Conservation (phyloP, 2,113 vertebrate genomes). For the Eulemur macaco region DNA sequence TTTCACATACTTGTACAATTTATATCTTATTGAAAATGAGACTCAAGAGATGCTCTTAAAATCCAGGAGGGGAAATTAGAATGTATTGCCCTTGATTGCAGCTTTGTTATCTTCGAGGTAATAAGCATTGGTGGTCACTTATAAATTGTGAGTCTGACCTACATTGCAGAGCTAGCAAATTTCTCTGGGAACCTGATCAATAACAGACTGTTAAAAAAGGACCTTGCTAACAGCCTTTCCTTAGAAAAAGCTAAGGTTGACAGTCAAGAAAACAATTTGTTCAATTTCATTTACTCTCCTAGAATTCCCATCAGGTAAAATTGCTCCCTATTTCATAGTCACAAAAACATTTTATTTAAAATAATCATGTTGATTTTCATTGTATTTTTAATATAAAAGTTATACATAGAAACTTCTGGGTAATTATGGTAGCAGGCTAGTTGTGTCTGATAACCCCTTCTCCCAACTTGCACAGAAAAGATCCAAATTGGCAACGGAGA, state of each 20-base stretch:
- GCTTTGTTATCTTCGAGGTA: constrained; percentile 51
- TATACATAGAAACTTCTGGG: not conserved
- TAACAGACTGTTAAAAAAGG: constrained; percentile 44
- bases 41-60: constrained; percentile 56
- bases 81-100: constrained; percentile 4
- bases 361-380: not conserved
- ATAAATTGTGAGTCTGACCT: constrained; percentile 49
- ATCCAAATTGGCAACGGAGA: not conserved
- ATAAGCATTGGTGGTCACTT: constrained; percentile 54
- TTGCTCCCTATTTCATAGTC: constrained; percentile 11
- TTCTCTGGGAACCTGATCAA: constrained; percentile 60
- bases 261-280: constrained; percentile 61
- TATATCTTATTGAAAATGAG: constrained; percentile 63
- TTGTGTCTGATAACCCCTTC: not conserved
- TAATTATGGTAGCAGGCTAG: not conserved
- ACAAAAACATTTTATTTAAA: constrained; percentile 33
- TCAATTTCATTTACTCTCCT: constrained; percentile 30
- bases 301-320: constrained; percentile 43
- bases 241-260: constrained; percentile 43
- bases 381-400: constrained; percentile 24
- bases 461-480: not conserved
- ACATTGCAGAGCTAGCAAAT: constrained; percentile 58
- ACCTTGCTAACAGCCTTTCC: constrained; percentile 54
- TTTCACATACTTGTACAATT: constrained; percentile 35
- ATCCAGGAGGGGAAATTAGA: constrained; percentile 27